Conservation (phyloP, 2,888 invertebrate genomes). For the Amphipoea oculea region DNA sequence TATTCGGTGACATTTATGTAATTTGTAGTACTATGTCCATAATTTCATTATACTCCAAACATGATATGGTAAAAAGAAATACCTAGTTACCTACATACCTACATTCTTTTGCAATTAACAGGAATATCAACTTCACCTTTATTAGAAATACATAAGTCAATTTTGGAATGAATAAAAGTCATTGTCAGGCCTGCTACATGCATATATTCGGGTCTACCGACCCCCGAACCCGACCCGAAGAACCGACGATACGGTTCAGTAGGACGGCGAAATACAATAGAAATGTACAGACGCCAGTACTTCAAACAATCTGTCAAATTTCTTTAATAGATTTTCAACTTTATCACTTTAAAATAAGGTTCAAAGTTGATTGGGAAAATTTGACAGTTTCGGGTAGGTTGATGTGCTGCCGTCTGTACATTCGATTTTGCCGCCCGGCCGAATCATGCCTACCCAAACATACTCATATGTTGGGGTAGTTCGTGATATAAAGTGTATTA, state of each 20-base stretch:
- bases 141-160: not conserved
- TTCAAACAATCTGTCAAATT: too few relatives aligned
- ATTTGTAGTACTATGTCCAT: not conserved
- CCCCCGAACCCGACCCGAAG: too few relatives aligned
- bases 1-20: slow-evolving; percentile 23
- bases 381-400: too few relatives aligned
- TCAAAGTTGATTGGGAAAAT: too few relatives aligned
- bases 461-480: not conserved
- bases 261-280: not conserved
- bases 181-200: not conserved
- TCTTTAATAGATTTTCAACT: too few relatives aligned
- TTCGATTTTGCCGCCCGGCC: not conserved
- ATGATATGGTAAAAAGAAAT: not conserved
- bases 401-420: not conserved
- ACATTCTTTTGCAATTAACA: not conserved
- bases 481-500: not conserved
- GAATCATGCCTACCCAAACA: not conserved
- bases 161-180: not conserved
- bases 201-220: not conserved
- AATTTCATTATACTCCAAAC: not conserved
- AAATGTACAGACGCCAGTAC: too few relatives aligned
- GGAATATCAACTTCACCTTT: not conserved
- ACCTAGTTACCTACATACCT: not conserved
- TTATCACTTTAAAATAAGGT: too few relatives aligned
- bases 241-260: not conserved